phyloP scores from a whole-genome alignment of 2,113 vertebrate species.

The rat (Rattus norvegicus) region GRCr8 NC_086034.1:85705001-85705500 shows the following conservation, averaged over 20 bases:
- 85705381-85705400: background rate
- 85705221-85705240: fast-evolving
- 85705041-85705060: background rate
- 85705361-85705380: background rate
- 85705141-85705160: background rate
- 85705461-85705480: background rate
- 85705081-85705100: background rate
- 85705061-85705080: background rate
- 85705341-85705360: background rate
- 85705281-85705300: too few relatives aligned
- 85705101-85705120: background rate
- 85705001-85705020: background rate
- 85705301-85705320: background rate
- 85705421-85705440: background rate
- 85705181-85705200: fast-evolving
- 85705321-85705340: background rate
- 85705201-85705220: background rate
- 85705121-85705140: background rate
- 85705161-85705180: background rate
- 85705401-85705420: background rate
- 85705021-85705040: background rate
- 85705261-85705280: background rate
- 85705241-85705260: fast-evolving
- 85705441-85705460: background rate
- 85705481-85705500: too few relatives aligned